These are phyloP conservation scores for Apamea monoglypha DNA, from an alignment of 2,888 invertebrate genomes.

Conservation along the genomic window DNA sequence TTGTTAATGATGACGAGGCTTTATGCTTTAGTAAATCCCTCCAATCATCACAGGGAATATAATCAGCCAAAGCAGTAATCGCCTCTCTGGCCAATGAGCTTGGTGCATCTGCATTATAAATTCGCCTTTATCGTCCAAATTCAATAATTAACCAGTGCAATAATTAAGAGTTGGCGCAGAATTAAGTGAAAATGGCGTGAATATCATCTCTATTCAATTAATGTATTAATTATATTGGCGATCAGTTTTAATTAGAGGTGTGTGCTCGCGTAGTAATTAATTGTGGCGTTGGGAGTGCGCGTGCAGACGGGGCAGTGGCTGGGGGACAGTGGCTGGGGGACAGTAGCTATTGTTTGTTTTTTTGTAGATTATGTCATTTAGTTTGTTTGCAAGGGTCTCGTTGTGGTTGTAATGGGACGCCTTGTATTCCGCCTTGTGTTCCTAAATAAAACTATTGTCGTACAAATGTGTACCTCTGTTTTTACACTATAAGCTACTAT, in stretches of 20 bases:
- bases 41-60: not conserved
- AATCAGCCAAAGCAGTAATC: not conserved
- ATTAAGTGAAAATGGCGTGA: conserved; percentile 35
- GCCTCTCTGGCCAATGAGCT: not conserved
- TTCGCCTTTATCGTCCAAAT: conserved; percentile 28
- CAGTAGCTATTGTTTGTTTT: not conserved
- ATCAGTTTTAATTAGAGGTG: conserved; percentile 61
- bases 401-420: not conserved
- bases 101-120: conserved; percentile 16
- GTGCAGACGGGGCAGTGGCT: conserved; percentile 17
- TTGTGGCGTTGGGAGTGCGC: conserved; percentile 41
- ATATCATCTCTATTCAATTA: conserved; percentile 56
- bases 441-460: not conserved
- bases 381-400: not conserved
- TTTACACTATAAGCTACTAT: not conserved
- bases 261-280: conserved; percentile 57
- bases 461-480: no score
- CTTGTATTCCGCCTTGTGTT: not conserved
- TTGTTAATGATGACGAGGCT: not conserved
- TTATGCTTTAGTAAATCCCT: not conserved
- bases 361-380: not conserved
- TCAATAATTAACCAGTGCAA: conserved; percentile 37
- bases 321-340: not conserved
- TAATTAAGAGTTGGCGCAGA: conserved; percentile 29
- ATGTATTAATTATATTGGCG: conserved; percentile 54